These are phyloP conservation scores for Rhabdophis nuchalis DNA, from an alignment of 2,797 vertebrate genomes.

Conservation along the genomic window DNA sequence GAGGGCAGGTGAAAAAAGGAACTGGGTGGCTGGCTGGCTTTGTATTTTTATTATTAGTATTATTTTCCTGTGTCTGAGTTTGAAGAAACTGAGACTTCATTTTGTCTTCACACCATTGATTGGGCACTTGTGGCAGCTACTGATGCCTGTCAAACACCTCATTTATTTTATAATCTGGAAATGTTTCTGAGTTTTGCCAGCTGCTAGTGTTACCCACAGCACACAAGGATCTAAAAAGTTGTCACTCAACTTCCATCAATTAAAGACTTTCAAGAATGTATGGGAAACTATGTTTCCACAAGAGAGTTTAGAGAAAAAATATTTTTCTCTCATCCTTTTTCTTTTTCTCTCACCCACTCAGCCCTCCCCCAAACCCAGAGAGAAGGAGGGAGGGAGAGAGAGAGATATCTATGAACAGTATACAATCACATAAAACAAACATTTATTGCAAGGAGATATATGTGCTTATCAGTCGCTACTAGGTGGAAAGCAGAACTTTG, in stretches of 20 bases:
- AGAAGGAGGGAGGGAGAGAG: background rate
- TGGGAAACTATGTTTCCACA: background rate
- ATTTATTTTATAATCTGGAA: conserved; percentile 42
- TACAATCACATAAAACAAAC: background rate
- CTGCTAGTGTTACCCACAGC: conserved; percentile 3
- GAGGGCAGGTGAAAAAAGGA: background rate
- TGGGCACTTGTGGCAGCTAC: conserved; percentile 32
- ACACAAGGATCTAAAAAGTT: conserved; percentile 16
- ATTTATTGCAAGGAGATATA: background rate
- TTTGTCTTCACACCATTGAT: conserved; percentile 31
- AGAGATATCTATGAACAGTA: background rate
- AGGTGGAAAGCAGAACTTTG: background rate
- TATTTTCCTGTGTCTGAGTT: conserved; percentile 15
- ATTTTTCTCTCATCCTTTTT: background rate
- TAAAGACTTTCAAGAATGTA: background rate
- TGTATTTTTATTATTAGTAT: background rate
- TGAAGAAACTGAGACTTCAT: conserved; percentile 16
- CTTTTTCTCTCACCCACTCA: background rate
- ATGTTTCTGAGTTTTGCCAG: conserved; percentile 12
- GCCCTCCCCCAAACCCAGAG: too few relatives aligned
- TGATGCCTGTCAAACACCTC: conserved; percentile 34
- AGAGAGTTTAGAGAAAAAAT: background rate
- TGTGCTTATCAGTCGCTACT: background rate
- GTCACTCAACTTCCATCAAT: background rate
- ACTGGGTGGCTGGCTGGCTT: background rate